Conservation (phyloP, 2,797 vertebrate genomes). For the Oreochromis mossambicus region DNA sequence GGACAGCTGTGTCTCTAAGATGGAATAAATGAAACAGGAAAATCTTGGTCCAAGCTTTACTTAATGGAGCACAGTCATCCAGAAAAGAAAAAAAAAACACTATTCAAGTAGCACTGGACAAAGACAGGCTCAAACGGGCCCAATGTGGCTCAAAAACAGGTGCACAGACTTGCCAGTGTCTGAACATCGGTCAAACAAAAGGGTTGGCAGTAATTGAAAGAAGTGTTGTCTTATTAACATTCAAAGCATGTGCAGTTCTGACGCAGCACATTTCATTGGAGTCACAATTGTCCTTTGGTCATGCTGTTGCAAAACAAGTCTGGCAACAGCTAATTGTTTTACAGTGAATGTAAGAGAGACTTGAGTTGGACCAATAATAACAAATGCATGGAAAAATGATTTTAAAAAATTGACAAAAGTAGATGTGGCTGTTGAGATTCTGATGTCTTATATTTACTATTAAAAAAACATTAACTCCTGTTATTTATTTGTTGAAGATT, state of each 20-base stretch:
- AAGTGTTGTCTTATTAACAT: slow-evolving; percentile 50
- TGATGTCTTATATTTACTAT: not conserved
- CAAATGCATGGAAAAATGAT: slow-evolving; percentile 1
- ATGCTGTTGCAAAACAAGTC: slow-evolving; percentile 37
- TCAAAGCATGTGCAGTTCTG: slow-evolving; percentile 50
- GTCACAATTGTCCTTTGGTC: slow-evolving; percentile 37
- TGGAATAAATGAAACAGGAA: slow-evolving; percentile 3
- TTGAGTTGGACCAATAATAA: slow-evolving; percentile 15
- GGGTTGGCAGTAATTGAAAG: slow-evolving; percentile 51
- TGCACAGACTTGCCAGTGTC: slow-evolving; percentile 26
- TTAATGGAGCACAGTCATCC: slow-evolving; percentile 7
- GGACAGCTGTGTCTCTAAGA: not conserved
- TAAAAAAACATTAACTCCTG: not conserved
- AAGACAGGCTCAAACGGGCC: slow-evolving; percentile 23
- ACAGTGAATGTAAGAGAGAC: slow-evolving; percentile 29
- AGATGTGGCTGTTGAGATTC: not conserved
- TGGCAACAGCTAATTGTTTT: slow-evolving; percentile 52
- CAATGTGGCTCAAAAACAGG: slow-evolving; percentile 17
- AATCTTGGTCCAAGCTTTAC: not conserved
- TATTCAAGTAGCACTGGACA: slow-evolving; percentile 7
- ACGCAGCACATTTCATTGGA: slow-evolving; percentile 63
- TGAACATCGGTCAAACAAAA: slow-evolving; percentile 22
- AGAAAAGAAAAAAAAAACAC: not conserved
- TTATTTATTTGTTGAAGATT: slow-evolving; percentile 8
- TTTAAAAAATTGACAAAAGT: not conserved